Evolutionary conservation across 2,113 vertebrate species (phyloP).

Genomic region (Reinhardtius hippoglossoides): DNA sequence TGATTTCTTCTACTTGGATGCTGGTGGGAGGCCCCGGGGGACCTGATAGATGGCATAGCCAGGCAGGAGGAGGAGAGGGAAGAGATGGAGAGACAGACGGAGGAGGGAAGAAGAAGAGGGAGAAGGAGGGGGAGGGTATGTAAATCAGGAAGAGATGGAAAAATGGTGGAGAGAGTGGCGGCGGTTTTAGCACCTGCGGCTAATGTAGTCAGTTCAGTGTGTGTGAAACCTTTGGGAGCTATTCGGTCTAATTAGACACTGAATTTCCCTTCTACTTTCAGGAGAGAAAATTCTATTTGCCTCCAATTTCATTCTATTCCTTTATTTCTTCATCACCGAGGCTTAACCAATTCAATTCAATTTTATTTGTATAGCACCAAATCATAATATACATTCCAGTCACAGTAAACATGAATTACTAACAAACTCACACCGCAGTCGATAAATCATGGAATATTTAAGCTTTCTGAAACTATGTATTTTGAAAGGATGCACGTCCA

Average conservation of each 20-base stretch:
- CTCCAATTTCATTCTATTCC: slow-evolving; percentile 7
- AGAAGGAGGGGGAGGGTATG: slow-evolving; percentile 35
- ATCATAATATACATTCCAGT: no score
- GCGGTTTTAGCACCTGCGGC: slow-evolving; percentile 63
- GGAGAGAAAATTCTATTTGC: slow-evolving; percentile 35
- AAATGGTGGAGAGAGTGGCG: slow-evolving; percentile 21
- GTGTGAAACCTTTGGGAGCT: slow-evolving; percentile 61
- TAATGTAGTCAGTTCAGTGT: slow-evolving; percentile 39
- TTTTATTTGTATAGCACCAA: no score
- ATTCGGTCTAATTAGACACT: slow-evolving; percentile 70
- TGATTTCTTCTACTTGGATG: slow-evolving; percentile 94
- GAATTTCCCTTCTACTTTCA: slow-evolving; percentile 55
- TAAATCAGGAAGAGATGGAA: slow-evolving; percentile 62
- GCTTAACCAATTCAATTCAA: not conserved
- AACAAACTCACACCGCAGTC: not conserved
- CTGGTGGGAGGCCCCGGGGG: slow-evolving; percentile 93
- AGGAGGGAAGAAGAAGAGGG: not conserved
- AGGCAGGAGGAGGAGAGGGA: slow-evolving; percentile 41
- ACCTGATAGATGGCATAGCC: slow-evolving; percentile 82
- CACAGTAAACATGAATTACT: slow-evolving; percentile 10
- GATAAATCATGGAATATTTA: slow-evolving; percentile 11
- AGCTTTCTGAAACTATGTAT: not conserved
- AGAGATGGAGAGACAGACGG: slow-evolving; percentile 41
- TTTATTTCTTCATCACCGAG: slow-evolving; percentile 36
- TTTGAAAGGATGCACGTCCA: not conserved